Base-by-base conservation (phyloP, 1,140 invertebrate genomes). In the Hycleus phaleratus region DNA sequence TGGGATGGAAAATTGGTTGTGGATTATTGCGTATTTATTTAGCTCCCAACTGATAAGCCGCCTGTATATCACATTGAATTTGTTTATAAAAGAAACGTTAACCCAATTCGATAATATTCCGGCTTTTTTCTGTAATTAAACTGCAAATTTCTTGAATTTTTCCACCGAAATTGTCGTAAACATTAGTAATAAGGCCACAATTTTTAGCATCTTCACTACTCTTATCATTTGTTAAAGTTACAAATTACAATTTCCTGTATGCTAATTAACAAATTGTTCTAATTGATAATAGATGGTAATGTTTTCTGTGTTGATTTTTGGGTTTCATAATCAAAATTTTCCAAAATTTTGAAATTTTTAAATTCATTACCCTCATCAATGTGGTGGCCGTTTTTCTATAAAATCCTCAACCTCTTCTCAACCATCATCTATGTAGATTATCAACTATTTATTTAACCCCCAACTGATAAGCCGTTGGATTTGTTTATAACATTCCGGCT, bases 381-480 rank as follows among this genome's bases (percentile, higher is more conserved):
- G 69, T 5, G 94, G 88, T 75, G 87, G 85, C 54, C 90, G 77
- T 74, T 98, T 98, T 64, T 92, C 1, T 85, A 88, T 78, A 74
- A 98, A 98, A 69, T 92, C 89, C 38, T 74, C 73, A 26, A 98
- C 85, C 26, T 95, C 95, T 77, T 97, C 92, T 71, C 93, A 86
- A n/a, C 87, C 86, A 77, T 98, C 95, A 7, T 73, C 66, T 46
- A 90, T 69, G 79, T 9, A 97, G 78, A 80, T 95, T 96, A 40
- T 87, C 75, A 0, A 91, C 81, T 93, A 97, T 97, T 39, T 85
- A 74, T 43, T 81, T 74, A 53, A 78, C 77, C 4, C 82, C 84
- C 38, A 79, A 61, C 25, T 73, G 71, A 72, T 95, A 95, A 10
- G 95, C 95, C 79, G 51, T 18, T 85, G 79, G 7, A 90, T 73